Evolutionary conservation across 1,140 invertebrate species (phyloP).

Genomic region (Drosophila kohkoa): DNA sequence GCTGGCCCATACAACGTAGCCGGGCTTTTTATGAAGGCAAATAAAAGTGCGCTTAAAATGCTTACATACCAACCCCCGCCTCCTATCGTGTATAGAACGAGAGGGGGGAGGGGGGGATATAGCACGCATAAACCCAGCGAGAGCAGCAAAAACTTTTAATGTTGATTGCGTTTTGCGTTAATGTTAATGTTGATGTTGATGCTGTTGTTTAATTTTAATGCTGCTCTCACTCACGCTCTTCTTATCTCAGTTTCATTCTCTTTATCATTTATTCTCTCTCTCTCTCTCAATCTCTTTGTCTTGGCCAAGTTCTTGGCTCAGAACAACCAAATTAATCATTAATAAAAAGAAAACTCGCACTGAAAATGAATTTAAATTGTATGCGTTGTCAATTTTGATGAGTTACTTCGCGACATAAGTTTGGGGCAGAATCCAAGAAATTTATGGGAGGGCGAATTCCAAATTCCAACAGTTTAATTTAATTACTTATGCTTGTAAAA

Average conservation of each 20-base stretch:
- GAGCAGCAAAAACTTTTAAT: constrained; percentile 72
- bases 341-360: constrained; percentile 58
- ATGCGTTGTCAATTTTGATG: constrained; percentile 71
- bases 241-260: background rate
- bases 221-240: background rate
- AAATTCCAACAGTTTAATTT: constrained; percentile 76
- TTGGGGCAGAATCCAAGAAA: background rate
- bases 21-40: constrained; percentile 75
- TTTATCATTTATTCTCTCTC: background rate
- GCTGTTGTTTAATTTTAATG: constrained; percentile 74
- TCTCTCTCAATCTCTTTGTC: background rate
- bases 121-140: constrained; percentile 34
- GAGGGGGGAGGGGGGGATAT: background rate
- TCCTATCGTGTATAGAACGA: background rate
- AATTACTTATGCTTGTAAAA: constrained; percentile 63
- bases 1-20: constrained; percentile 57
- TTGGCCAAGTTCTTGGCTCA: background rate
- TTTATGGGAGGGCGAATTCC: background rate
- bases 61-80: constrained; percentile 24
- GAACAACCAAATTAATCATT: constrained; percentile 69
- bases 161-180: constrained; percentile 79
- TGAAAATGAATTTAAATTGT: constrained; percentile 73
- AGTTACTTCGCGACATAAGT: constrained; percentile 17
- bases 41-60: constrained; percentile 72
- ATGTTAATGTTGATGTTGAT: constrained; percentile 38